Conservation (phyloP, 2,113 vertebrate genomes). For the Cercocebus atys region DNA sequence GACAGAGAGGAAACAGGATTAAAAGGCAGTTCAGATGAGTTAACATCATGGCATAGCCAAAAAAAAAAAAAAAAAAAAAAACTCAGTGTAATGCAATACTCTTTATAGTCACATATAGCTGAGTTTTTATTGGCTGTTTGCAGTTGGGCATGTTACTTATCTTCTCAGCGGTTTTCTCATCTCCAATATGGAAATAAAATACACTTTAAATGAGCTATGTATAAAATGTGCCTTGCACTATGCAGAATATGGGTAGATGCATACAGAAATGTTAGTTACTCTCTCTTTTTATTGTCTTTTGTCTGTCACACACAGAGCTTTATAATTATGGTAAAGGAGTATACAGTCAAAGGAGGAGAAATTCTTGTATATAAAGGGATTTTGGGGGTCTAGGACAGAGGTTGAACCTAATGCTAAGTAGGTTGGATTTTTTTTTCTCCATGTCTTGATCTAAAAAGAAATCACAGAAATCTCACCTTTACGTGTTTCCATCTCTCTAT, state of each 20-base stretch:
- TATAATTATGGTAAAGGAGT: background rate
- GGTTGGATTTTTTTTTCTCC: background rate
- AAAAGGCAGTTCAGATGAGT: background rate
- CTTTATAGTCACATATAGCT: background rate
- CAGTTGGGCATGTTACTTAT: background rate
- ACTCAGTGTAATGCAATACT: no score
- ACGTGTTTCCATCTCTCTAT: rapidly evolving
- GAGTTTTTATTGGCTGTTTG: background rate
- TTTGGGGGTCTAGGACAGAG: no score
- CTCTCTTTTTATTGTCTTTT: background rate
- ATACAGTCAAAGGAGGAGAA: background rate
- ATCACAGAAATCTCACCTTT: background rate
- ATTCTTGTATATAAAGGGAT: background rate
- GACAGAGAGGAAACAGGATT: background rate
- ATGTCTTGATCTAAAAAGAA: background rate
- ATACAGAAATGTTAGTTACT: background rate
- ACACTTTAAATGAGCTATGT: background rate
- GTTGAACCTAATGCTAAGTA: background rate
- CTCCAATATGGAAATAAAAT: background rate
- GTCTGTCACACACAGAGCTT: background rate
- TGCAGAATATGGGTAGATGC: background rate
- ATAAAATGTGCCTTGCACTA: background rate
- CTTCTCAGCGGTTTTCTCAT: background rate
- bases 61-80: no score
- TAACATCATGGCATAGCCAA: background rate